These are phyloP conservation scores for Furnarius figulus DNA, from an alignment of 2,113 vertebrate species.

Conservation along the genomic window DNA sequence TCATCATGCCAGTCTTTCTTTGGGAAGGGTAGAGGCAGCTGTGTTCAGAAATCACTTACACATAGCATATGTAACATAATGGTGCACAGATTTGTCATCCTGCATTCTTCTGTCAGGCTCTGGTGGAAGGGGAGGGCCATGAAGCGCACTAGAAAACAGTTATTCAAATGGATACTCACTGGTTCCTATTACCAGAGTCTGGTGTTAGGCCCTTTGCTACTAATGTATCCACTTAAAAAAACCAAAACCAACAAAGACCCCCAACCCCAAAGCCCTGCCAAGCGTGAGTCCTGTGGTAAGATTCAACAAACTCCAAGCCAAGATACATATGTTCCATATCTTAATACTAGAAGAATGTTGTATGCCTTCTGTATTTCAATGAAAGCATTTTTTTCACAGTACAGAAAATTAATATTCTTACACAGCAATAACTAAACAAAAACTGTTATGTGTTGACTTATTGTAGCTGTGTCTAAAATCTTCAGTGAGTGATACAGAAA, in stretches of 20 bases:
- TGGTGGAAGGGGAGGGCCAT: neutral
- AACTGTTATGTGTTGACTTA: neutral
- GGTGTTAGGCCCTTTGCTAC: neutral
- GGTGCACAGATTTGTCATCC: fast-evolving
- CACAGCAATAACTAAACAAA: neutral
- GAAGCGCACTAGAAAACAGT: neutral
- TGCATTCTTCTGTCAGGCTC: neutral
- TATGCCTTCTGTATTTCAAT: neutral
- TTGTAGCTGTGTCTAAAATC: neutral
- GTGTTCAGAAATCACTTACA: neutral
- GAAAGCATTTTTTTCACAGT: neutral
- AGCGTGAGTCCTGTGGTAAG: neutral
- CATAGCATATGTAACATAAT: fast-evolving
- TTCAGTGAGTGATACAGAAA: neutral
- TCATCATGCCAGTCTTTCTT: neutral
- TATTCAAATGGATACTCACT: neutral
- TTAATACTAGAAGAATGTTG: neutral
- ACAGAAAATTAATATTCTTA: neutral
- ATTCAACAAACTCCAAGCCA: neutral
- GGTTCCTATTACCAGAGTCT: neutral
- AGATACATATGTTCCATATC: neutral
- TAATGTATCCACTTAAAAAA: neutral
- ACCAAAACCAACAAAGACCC: neutral
- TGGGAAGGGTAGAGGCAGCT: neutral
- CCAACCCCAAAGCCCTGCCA: neutral